phyloP scores from a whole-genome alignment of 2,113 vertebrate species.

The Stigmatopora argus region DNA sequence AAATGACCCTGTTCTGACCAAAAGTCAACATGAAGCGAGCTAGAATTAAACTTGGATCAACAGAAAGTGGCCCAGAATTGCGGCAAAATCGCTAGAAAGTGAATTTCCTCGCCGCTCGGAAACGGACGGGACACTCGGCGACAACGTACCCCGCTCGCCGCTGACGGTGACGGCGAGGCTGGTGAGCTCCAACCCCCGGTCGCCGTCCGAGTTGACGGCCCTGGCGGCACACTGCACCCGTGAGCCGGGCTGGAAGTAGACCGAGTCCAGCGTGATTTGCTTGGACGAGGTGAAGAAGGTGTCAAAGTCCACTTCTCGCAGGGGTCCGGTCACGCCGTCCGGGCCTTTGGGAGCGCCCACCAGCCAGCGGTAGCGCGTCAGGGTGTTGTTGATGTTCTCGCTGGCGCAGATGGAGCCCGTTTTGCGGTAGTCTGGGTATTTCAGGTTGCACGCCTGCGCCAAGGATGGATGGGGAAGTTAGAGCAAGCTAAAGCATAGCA shows the following conservation, averaged over 20 bases:
- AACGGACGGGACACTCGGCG: no score
- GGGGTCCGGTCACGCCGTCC: conserved; percentile 85
- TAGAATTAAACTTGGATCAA: no score
- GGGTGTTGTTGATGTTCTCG: conserved; percentile 87
- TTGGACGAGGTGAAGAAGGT: conserved; percentile 96
- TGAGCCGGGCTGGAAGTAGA: conserved; percentile 92
- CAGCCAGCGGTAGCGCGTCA: conserved; percentile 88
- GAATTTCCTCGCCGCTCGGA: no score
- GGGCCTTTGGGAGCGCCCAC: conserved; percentile 81
- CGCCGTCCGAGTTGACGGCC: conserved; percentile 81
- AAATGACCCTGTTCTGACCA: no score
- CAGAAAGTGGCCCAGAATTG: no score
- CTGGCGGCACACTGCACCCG: conserved; percentile 87
- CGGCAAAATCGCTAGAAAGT: no score
- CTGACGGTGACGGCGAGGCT: conserved; percentile 78
- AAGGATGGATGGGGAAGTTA: neutral
- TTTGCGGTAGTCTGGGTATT: conserved; percentile 84
- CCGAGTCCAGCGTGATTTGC: conserved; percentile 86
- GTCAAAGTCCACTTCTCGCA: conserved; percentile 89
- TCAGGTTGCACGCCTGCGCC: conserved; percentile 86
- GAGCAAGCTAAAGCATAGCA: no score
- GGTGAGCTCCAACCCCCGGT: conserved; percentile 84
- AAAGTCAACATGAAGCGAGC: no score
- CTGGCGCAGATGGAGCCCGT: conserved; percentile 87
- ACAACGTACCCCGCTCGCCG: conserved; percentile 65